A percentile compares a stretch with the other conserved stretches of the same genome.
phyloP scores from a whole-genome alignment of 2,113 vertebrate species.

The Promerops cafer region DNA sequence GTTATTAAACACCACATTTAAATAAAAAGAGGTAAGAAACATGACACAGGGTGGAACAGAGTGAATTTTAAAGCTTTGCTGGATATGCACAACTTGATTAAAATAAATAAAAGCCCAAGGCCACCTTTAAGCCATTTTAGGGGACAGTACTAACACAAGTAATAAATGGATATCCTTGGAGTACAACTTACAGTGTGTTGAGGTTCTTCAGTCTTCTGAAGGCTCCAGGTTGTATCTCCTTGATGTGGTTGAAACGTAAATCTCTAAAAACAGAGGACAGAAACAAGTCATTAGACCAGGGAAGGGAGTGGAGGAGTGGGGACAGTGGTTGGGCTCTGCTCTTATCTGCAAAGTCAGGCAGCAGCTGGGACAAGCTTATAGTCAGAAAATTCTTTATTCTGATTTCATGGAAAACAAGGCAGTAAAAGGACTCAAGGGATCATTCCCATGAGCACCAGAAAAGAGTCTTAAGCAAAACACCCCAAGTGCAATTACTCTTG shows the following conservation, averaged over 20 bases:
- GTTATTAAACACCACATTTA: neutral
- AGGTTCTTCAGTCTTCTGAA: conserved; percentile 85
- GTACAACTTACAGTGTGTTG: conserved; percentile 83
- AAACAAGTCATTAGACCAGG: neutral
- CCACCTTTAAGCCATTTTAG: neutral
- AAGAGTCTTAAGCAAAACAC: neutral
- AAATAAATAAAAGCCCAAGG: neutral
- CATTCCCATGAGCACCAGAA: neutral
- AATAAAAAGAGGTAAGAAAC: neutral
- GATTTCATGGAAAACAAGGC: neutral
- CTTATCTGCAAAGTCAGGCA: neutral
- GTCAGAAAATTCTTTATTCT: neutral
- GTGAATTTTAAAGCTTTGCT: neutral
- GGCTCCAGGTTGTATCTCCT: conserved; percentile 79
- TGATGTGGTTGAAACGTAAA: conserved; percentile 90
- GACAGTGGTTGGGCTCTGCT: neutral
- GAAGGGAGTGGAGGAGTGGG: neutral
- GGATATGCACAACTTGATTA: neutral
- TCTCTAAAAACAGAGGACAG: conserved; percentile 72
- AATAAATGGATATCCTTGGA: neutral
- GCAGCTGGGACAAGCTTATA: neutral
- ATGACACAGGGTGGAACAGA: neutral
- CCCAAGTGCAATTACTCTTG: neutral
- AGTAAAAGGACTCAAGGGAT: neutral
- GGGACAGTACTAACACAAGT: neutral